Evolutionary conservation across 37 sponge, comb jelly and placozoan genomes (phyloP), one percentile per base, ranked within the genome.

Genomic region (Chondrilla cf. caribensis): DNA sequence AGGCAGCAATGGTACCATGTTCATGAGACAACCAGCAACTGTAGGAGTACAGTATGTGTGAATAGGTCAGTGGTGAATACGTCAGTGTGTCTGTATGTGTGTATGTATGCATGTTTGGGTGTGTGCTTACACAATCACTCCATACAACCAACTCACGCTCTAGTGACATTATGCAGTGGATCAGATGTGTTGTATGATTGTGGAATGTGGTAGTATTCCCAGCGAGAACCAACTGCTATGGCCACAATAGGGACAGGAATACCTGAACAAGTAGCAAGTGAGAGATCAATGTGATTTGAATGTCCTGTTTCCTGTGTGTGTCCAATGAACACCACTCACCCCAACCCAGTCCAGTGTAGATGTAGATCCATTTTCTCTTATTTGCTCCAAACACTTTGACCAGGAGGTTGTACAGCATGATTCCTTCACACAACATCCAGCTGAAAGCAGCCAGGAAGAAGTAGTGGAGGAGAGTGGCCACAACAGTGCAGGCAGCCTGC

Each of bases 11-110:
- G 31, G 59, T 73, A 28, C 79, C 83, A 51, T 82, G 40, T 19
- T 24, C 71, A 36, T 64, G 31, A 7, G 79, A 77, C 39, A 87
- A 41, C 83, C 83, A 87, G 36, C 82, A 86, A 2, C 87, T 81
- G 59, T 39, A 54, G 22, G 37, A 0, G 58, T 14, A 14, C 11
- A 11, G 6, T 47, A 11, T 47, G 11, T 6, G 51, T 14, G 51
- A 6, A 14, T 14, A 11, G 51, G 51, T 47, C 11, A 11, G 11
- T 11, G 11, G 51, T 47, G 51, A 14, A 47, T 47, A 47, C 11
- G 11, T 11, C 6, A 14, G 11, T 47, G 51, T 47, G 51, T 47
- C 9, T 47, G 51, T 47, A 11, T 47, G 51, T 47, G 51, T 47
- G 6, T 47, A 11, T 47, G 51, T 47, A 47, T 47, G 51, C 9